Evolutionary conservation across 2,888 invertebrate genomes (phyloP).

Genomic region (Drosophila testacea): DNA sequence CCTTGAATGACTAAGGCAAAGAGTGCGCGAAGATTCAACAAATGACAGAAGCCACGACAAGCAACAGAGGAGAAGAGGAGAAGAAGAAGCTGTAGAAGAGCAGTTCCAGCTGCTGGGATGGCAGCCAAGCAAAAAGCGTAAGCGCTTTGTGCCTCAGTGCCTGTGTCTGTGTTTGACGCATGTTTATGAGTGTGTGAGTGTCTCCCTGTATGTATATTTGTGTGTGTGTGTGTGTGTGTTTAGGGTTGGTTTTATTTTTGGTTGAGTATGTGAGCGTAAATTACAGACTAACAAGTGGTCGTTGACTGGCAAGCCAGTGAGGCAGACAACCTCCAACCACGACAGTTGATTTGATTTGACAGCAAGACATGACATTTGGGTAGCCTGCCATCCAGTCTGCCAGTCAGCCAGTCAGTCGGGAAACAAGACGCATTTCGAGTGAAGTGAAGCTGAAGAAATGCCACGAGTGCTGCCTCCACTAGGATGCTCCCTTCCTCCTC

Average conservation of each 20-base stretch:
- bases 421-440: conserved; percentile 56
- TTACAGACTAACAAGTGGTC: conserved; percentile 82
- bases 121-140: conserved; percentile 64
- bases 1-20: conserved; percentile 68
- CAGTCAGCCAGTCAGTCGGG: conserved; percentile 29
- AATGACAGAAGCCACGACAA: conserved; percentile 73
- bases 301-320: conserved; percentile 81
- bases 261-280: conserved; percentile 60
- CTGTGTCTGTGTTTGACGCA: conserved; percentile 63
- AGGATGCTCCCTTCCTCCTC: conserved; percentile 20
- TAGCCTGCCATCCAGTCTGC: conserved; percentile 33
- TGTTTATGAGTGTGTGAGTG: conserved; percentile 2
- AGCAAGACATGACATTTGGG: conserved; percentile 79
- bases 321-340: conserved; percentile 69
- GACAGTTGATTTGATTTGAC: conserved; percentile 81
- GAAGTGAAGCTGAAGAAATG: conserved; percentile 74
- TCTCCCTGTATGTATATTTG: conserved; percentile 16
- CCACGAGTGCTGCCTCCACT: conserved; percentile 48
- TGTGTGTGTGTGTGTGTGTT: conserved; percentile 27
- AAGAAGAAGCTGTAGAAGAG: conserved; percentile 23
- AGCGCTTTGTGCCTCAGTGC: conserved; percentile 71
- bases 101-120: conserved; percentile 44
- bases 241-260: conserved; percentile 31
- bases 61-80: conserved; percentile 53
- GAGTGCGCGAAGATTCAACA: conserved; percentile 73